Conservation (phyloP, 2,113 vertebrate genomes). For the Bombycilla garrulus region DNA sequence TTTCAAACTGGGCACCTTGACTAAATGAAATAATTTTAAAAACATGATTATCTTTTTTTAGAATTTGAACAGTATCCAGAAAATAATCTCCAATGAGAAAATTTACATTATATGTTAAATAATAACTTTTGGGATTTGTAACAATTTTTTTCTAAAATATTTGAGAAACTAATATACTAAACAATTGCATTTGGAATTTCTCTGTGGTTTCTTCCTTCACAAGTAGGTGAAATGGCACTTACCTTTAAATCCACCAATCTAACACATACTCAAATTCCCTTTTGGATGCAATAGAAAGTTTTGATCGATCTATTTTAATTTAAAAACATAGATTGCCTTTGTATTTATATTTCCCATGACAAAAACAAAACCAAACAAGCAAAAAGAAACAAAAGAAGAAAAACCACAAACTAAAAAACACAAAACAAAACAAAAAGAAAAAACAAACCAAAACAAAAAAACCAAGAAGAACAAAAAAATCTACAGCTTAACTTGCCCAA, state of each 20-base stretch:
- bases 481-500: background rate
- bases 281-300: background rate
- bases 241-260: background rate
- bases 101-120: background rate
- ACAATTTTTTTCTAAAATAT: background rate
- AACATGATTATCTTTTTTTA: background rate
- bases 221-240: background rate
- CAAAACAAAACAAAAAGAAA: background rate
- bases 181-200: background rate
- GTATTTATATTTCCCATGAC: slow-evolving; percentile 8
- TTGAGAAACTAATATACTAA: background rate
- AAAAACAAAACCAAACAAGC: background rate
- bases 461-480: too few relatives aligned
- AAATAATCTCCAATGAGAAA: background rate
- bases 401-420: background rate
- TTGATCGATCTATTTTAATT: slow-evolving; percentile 25
- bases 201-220: background rate
- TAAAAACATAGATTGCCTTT: background rate
- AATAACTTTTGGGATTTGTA: background rate
- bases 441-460: background rate
- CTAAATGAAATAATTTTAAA: background rate
- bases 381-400: background rate
- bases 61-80: background rate
- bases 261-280: background rate
- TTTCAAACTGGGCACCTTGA: background rate